These are phyloP conservation scores for Zaprionus bogoriensis DNA, from an alignment of 2,888 invertebrate species.

Conservation along the genomic window DNA sequence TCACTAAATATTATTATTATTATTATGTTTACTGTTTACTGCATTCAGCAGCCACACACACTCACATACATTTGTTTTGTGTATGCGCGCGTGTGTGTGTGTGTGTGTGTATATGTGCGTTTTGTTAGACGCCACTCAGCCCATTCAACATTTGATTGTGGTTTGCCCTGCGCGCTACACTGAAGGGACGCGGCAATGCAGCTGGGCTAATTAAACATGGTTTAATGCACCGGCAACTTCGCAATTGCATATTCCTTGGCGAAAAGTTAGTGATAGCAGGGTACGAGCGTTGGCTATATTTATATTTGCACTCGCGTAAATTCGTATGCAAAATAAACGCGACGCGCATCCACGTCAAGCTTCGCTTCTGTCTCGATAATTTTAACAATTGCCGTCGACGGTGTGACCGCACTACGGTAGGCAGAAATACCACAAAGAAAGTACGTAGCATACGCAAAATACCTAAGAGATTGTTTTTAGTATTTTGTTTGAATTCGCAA, in stretches of 20 bases:
- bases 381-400: constrained; percentile 23
- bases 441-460: not conserved
- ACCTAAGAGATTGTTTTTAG: constrained; percentile 5
- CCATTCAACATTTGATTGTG: constrained; percentile 43
- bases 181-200: constrained; percentile 6
- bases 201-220: constrained; percentile 5
- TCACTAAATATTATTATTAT: constrained; percentile 43
- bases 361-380: constrained; percentile 39
- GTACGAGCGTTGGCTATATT: constrained; percentile 13
- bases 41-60: constrained; percentile 18
- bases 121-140: constrained; percentile 52
- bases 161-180: not conserved
- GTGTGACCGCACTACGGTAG: constrained; percentile 8
- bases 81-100: constrained; percentile 7
- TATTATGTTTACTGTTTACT: constrained; percentile 53
- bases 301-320: constrained; percentile 56
- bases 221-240: constrained; percentile 6
- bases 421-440: not conserved
- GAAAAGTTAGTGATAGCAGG: constrained; percentile 8
- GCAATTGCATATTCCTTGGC: not conserved
- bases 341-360: constrained; percentile 58
- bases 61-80: constrained; percentile 8
- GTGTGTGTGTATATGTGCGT: constrained; percentile 36
- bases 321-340: constrained; percentile 37
- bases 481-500: not conserved